phyloP scores from a whole-genome alignment of 2,113 vertebrate species.

The Chionis minor region DNA sequence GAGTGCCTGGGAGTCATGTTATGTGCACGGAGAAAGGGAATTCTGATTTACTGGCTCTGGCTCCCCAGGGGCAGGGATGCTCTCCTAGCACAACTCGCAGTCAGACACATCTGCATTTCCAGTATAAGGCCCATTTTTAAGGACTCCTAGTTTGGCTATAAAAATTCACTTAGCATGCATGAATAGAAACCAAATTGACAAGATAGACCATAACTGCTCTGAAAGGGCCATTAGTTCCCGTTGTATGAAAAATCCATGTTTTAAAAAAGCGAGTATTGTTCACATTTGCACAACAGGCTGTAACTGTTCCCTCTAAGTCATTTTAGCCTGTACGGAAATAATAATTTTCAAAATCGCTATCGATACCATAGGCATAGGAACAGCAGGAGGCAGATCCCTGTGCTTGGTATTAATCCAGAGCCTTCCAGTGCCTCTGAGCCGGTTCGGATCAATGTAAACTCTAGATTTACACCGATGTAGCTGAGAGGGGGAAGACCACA shows the following conservation, averaged over 20 bases:
- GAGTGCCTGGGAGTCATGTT: constrained; percentile 5
- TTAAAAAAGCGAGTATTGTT: constrained; percentile 23
- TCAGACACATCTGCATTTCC: constrained; percentile 41
- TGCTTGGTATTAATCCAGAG: neutral
- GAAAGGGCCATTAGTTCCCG: constrained; percentile 56
- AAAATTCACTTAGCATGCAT: constrained; percentile 58
- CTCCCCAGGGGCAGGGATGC: constrained; percentile 33
- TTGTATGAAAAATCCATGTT: neutral
- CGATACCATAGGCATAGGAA: constrained; percentile 9
- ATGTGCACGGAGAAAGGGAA: neutral
- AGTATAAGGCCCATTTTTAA: constrained; percentile 56
- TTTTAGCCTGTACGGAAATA: neutral
- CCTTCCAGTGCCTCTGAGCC: neutral
- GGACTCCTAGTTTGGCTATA: constrained; percentile 52
- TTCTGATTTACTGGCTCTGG: constrained; percentile 35
- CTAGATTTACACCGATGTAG: neutral
- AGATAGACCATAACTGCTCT: constrained; percentile 51
- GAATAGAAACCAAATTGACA: constrained; percentile 55
- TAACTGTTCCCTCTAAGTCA: constrained; percentile 27
- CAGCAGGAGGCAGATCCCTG: neutral
- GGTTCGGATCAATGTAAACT: neutral
- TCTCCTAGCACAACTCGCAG: constrained; percentile 9
- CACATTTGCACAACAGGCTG: constrained; percentile 39
- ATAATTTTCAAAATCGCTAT: constrained; percentile 12
- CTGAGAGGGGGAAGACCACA: neutral